These are phyloP conservation scores for Apodemia zela DNA, from an alignment of 2,888 invertebrate genomes.

Conservation along the genomic window DNA sequence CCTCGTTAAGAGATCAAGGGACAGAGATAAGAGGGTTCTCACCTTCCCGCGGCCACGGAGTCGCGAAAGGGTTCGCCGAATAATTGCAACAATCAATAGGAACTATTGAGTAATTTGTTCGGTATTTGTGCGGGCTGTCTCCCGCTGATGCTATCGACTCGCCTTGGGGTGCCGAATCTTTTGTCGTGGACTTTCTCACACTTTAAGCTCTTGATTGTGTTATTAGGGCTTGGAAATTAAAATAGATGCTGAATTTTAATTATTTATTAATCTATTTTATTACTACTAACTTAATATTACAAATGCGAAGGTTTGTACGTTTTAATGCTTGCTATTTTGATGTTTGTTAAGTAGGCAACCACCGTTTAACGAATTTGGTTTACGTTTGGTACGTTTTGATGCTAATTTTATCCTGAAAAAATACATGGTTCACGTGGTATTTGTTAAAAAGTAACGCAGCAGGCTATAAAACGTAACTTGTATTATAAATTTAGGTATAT, in stretches of 20 bases:
- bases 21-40: conserved; percentile 74
- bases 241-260: not conserved
- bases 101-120: conserved; percentile 78
- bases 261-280: not conserved
- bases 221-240: conserved; percentile 31
- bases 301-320: too few relatives aligned
- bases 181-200: conserved; percentile 70
- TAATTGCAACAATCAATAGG: conserved; percentile 79
- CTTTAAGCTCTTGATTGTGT: conserved; percentile 50
- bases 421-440: too few relatives aligned
- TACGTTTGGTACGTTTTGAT: too few relatives aligned
- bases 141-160: conserved; percentile 73
- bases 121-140: conserved; percentile 79
- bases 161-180: conserved; percentile 64
- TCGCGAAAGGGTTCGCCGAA: conserved; percentile 75
- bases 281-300: too few relatives aligned
- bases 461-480: too few relatives aligned
- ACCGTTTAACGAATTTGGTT: too few relatives aligned
- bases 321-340: too few relatives aligned
- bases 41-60: conserved; percentile 69
- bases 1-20: conserved; percentile 50
- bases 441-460: too few relatives aligned
- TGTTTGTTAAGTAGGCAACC: too few relatives aligned
- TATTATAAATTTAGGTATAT: too few relatives aligned
- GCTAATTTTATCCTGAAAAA: too few relatives aligned